Evolutionary conservation across 1,140 invertebrate genomes (phyloP).

Genomic region (Triops cancriformis): DNA sequence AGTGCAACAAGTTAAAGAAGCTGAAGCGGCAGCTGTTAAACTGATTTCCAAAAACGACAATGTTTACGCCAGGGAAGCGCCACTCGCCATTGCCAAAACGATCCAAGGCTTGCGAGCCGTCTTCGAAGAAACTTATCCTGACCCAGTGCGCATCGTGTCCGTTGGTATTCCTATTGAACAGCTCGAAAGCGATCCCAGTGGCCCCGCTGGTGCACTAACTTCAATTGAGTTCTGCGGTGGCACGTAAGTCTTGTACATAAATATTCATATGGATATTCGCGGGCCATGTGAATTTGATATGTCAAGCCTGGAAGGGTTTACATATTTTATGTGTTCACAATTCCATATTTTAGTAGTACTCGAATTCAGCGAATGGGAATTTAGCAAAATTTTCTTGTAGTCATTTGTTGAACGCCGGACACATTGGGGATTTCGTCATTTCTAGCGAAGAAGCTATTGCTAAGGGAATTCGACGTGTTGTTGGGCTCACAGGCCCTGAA

Average conservation of each 20-base stretch:
- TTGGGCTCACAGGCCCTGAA: slow-evolving; percentile 91
- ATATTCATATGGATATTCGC: too few relatives aligned
- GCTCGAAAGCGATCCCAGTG: slow-evolving; percentile 74
- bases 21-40: slow-evolving; percentile 68
- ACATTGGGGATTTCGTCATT: slow-evolving; percentile 93
- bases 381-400: slow-evolving; percentile 39
- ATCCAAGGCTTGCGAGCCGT: slow-evolving; percentile 93
- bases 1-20: slow-evolving; percentile 70
- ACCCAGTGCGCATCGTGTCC: slow-evolving; percentile 93
- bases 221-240: slow-evolving; percentile 99
- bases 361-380: too few relatives aligned
- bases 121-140: slow-evolving; percentile 98
- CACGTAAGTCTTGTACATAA: slow-evolving; percentile 52
- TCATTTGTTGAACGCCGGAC: slow-evolving; percentile 77
- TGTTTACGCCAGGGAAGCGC: slow-evolving; percentile 86
- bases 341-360: too few relatives aligned
- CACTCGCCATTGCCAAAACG: slow-evolving; percentile 72
- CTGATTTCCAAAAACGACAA: slow-evolving; percentile 68
- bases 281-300: too few relatives aligned
- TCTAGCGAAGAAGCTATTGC: slow-evolving; percentile 97
- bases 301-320: too few relatives aligned
- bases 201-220: slow-evolving; percentile 63
- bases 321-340: too few relatives aligned
- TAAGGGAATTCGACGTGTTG: slow-evolving; percentile 94
- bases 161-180: slow-evolving; percentile 88